phyloP scores from a whole-genome alignment of 2,888 invertebrate genomes.

The Tuta absoluta region DNA sequence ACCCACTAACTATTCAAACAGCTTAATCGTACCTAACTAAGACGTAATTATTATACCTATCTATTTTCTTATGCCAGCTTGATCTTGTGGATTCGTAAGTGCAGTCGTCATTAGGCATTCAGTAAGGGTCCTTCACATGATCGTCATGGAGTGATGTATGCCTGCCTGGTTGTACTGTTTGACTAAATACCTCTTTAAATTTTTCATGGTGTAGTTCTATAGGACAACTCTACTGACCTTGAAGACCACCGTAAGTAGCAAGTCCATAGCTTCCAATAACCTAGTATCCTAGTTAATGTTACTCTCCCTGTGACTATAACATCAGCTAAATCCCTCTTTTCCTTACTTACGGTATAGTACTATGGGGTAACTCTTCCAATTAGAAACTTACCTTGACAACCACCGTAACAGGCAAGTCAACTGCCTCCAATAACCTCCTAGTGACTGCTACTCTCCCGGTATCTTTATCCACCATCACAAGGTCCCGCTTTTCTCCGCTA shows the following conservation, averaged over 20 bases:
- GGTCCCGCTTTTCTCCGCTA: constrained; percentile 82
- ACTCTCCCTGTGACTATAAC: constrained; percentile 84
- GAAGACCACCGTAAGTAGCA: constrained; percentile 90
- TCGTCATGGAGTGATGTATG: no score
- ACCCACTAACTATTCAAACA: no score
- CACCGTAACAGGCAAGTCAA: constrained; percentile 87
- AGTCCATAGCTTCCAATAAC: constrained; percentile 76
- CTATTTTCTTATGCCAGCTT: no score
- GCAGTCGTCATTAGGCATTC: no score
- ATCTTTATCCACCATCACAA: constrained; percentile 83
- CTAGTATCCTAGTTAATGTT: constrained; percentile 71
- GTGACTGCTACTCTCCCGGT: constrained; percentile 83
- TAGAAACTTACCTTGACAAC: constrained; percentile 88
- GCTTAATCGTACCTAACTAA: no score
- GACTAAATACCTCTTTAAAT: no score
- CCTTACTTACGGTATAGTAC: constrained; percentile 80
- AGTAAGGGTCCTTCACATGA: no score
- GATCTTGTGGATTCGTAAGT: no score
- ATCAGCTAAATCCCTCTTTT: constrained; percentile 81
- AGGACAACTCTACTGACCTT: constrained; percentile 74
- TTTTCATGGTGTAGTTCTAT: no score
- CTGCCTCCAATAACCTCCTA: constrained; percentile 76
- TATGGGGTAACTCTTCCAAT: not conserved
- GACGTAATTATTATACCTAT: no score
- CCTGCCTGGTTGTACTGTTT: no score